These are phyloP conservation scores for Drosophila buzzatii DNA, from an alignment of 2,888 invertebrate genomes.

Conservation along the genomic window DNA sequence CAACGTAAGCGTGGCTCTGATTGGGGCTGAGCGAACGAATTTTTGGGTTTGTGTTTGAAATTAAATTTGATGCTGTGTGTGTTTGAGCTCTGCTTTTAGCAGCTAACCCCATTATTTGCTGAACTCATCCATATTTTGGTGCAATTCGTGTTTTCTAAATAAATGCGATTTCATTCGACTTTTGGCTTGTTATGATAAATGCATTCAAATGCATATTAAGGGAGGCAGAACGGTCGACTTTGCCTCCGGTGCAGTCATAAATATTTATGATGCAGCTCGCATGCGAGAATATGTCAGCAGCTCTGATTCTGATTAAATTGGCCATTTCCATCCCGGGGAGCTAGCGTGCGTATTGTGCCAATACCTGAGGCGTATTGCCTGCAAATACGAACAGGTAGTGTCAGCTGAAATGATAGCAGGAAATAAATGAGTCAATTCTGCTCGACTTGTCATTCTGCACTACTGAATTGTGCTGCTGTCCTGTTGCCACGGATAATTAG, in stretches of 20 bases:
- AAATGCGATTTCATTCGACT: slow-evolving; percentile 51
- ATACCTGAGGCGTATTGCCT: slow-evolving; percentile 4
- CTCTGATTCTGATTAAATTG: slow-evolving; percentile 51
- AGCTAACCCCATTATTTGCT: neutral
- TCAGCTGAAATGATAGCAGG: slow-evolving; percentile 17
- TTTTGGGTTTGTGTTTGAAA: slow-evolving; percentile 69
- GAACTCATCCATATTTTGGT: neutral
- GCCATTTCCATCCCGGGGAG: slow-evolving; percentile 16
- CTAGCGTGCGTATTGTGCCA: slow-evolving; percentile 7
- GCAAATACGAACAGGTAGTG: slow-evolving; percentile 10
- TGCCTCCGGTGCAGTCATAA: slow-evolving; percentile 34
- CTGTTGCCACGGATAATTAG: slow-evolving; percentile 43
- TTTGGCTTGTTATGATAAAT: slow-evolving; percentile 58
- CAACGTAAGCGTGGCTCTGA: slow-evolving; percentile 54
- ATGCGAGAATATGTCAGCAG: slow-evolving; percentile 22
- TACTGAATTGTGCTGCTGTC: slow-evolving; percentile 14
- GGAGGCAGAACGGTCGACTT: slow-evolving; percentile 6
- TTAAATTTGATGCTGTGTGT: slow-evolving; percentile 63
- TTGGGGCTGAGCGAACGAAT: slow-evolving; percentile 58
- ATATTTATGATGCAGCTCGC: slow-evolving; percentile 48
- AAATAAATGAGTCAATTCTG: slow-evolving; percentile 41
- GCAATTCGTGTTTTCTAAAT: slow-evolving; percentile 40
- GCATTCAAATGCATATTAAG: slow-evolving; percentile 52
- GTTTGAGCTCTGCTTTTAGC: slow-evolving; percentile 12
- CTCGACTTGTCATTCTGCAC: slow-evolving; percentile 14